Evolutionary conservation across 2,888 invertebrate species (phyloP), one percentile per base, ranked within the genome.

Genomic region (Onchidella celtica): DNA sequence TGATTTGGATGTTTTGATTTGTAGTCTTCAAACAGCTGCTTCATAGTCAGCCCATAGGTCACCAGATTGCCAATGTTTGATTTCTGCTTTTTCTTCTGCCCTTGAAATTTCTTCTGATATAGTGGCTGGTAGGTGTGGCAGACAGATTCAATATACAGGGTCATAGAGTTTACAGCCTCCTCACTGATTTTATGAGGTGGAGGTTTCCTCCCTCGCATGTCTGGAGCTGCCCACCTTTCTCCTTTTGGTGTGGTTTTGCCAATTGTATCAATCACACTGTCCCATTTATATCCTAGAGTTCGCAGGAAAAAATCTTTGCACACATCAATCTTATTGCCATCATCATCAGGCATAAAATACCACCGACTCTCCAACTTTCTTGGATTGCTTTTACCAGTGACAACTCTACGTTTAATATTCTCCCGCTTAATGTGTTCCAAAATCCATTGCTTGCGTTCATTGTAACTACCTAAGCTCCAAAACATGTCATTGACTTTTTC

Each of bases 251-350:
- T 79, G n/a, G 79, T 79, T 65, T 79, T 72, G 24, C 79, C 63
- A 38, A 79, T 73, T 2, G 79, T 79, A 29, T 79, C 79, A 32
- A 79, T 79, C 14, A 79, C 66, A 73, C 73, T 79, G n/a, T 79
- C 79, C 79, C 79, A 79, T 17, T 63, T 40, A 27, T 65, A 79
- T 24, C 79, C 79, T 11, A 79, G 79, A 55, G 79, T 79, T 24
- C 55, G 11, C 14, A 79, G 63, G 36, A 73, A 79, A 36, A 79
- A 79, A 6, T 32, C 47, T 27, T 66, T 72, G 65, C 79, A 79
- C 0, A 79, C 79, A 61, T 79, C 79, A 14, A 63, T 14, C 27
- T 55, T 61, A 3, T 34, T 65, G 21, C 73, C 73, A 24, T 55
- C 32, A 11, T 27, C 47, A 27, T 79, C 66, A 17, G 79, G 72